Base-by-base conservation (phyloP, 2,888 invertebrate genomes). In the Maniola hyperantus region DNA sequence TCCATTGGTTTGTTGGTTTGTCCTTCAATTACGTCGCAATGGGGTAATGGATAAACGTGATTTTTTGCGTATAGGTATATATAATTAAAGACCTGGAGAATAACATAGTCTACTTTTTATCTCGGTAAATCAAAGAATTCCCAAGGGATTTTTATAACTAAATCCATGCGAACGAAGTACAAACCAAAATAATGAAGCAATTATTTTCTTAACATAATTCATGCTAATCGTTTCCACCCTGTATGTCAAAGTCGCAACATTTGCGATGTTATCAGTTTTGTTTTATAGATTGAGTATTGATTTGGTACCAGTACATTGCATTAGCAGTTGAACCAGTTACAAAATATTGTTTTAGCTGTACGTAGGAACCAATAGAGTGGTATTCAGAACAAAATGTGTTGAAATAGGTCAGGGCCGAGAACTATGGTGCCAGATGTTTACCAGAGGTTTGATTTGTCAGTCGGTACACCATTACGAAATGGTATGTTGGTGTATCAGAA, bases 251-350 rank as follows among this genome's bases (percentile, higher is more conserved):
- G n/a, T n/a, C 18, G 53, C 60, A 60, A 39, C 44, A 63, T 53
- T 58, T 26, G 15, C 33, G 63, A 67, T 66, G 34, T 58, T 59
- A 67, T 67, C 67, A 1, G 33, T 48, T 59, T 59, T 64, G 59
- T 67, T 59, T 64, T 59, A 60, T 54, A 58, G 58, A 57, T 53
- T 33, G 33, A 51, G 44, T 66, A 58, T 62, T 50, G 57, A 64
- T 57, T 61, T 36, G 50, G 34, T 67, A 34, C 36, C 34, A 67
- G 42, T 39, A 33, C 20, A 63, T 67, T 67, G 58, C 59, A 48
- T 64, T 46, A 59, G 59, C 15, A 13, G 54, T 60, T 61, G 42
- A 54, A 46, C 54, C 18, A 60, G 65, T 54, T 59, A 62, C 63
- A 67, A 58, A 59, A 59, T 64, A 46, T 55, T 46, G 54, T 66